Evolutionary conservation across 2,888 invertebrate genomes (phyloP).

Genomic region (Drosophila stalkeri): DNA sequence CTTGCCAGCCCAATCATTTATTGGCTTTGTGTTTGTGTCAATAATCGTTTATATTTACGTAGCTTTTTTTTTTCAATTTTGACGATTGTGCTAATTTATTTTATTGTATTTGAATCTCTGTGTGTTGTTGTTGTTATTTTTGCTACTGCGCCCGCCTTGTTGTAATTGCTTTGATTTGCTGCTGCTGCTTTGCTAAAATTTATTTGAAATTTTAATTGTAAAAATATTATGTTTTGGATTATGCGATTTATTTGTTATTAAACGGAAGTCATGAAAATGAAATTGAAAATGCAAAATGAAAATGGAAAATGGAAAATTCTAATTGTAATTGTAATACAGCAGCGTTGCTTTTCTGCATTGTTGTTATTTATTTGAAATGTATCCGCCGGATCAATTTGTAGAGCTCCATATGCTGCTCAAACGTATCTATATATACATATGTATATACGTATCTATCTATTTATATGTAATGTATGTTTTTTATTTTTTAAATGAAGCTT

Average conservation of each 20-base stretch:
- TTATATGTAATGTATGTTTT: constrained; percentile 18
- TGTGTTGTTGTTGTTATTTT: constrained; percentile 24
- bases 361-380: constrained; percentile 77
- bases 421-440: not conserved
- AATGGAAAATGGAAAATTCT: constrained; percentile 34
- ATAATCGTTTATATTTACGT: constrained; percentile 61
- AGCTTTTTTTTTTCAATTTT: constrained; percentile 28
- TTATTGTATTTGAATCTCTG: constrained; percentile 55
- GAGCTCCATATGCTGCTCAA: constrained; percentile 11
- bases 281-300: constrained; percentile 48
- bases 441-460: constrained; percentile 1
- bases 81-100: constrained; percentile 77
- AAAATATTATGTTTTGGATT: constrained; percentile 79
- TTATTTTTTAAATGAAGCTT: constrained; percentile 68
- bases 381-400: constrained; percentile 76
- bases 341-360: constrained; percentile 43
- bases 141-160: constrained; percentile 16
- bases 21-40: constrained; percentile 74
- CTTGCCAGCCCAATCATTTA: constrained; percentile 50
- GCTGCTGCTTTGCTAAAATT: constrained; percentile 71
- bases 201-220: constrained; percentile 82
- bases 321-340: constrained; percentile 65
- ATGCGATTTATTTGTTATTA: constrained; percentile 82
- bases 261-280: constrained; percentile 76
- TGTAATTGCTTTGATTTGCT: constrained; percentile 74